A percentile compares a stretch with the other conserved stretches of the same genome.
phyloP scores from a whole-genome alignment of 2,113 vertebrate genomes.

The Monarcha castaneiventris region DNA sequence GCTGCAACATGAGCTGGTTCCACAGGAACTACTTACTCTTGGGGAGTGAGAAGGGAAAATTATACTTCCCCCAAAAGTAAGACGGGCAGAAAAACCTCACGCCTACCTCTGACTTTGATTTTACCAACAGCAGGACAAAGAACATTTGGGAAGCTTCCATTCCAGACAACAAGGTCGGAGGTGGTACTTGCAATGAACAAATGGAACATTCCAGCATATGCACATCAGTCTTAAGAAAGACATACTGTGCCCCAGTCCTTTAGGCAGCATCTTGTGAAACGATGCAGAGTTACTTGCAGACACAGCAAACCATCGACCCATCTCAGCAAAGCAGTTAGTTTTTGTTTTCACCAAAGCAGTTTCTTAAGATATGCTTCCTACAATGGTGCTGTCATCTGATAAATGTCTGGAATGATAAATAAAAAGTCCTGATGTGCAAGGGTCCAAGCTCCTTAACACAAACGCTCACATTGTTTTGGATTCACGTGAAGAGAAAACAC shows the following conservation, averaged over 20 bases:
- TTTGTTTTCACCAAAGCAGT: not conserved
- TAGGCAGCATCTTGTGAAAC: not conserved
- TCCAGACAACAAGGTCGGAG: not conserved
- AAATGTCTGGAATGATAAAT: not conserved
- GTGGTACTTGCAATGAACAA: not conserved
- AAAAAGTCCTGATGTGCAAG: not conserved
- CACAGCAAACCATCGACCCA: not conserved
- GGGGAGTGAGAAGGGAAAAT: not conserved
- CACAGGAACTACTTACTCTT: not conserved
- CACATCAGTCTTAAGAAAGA: not conserved
- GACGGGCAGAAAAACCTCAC: not conserved
- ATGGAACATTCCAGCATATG: not conserved
- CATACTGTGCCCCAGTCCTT: not conserved
- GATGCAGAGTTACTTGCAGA: not conserved
- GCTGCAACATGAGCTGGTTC: not conserved
- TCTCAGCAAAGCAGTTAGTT: not conserved
- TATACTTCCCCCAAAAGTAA: not conserved
- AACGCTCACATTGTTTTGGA: not conserved
- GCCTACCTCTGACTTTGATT: not conserved
- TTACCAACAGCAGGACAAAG: not conserved
- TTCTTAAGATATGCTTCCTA: not conserved
- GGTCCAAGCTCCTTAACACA: not conserved
- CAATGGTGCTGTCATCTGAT: not conserved
- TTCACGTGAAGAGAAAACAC: not conserved
- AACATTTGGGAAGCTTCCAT: not conserved